Base-by-base conservation (phyloP, 2,113 vertebrate genomes). In the Odobenus rosmarus region DNA sequence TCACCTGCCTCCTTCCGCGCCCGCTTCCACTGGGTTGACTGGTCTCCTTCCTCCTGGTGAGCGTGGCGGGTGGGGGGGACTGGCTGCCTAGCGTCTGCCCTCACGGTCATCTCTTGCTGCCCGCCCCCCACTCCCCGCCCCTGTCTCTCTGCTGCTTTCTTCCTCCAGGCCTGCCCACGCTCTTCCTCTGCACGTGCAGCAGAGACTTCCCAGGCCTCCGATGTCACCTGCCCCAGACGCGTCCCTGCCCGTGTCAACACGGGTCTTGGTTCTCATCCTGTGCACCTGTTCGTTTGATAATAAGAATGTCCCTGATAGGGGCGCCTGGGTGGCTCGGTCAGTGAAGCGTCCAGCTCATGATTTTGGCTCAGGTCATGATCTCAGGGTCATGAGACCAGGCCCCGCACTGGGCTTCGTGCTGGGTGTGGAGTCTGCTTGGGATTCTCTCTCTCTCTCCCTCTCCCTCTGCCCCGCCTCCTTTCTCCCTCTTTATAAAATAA, bases 81-180 rank as follows among this genome's bases (percentile, higher is more conserved):
- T 8, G 69, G 55, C 53, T 21, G 51, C 46, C 31, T 2, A 53
- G 15, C n/a, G 14, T 16, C 19, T 0, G 36, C 19, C 33, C 57
- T 42, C 24, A 59, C 7, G 24, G 10, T 5, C 8, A 0, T 13
- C 69, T 62, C 64, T n/a, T 2, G 5, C 14, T n/a, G n/a, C n/a
- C 21, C 49, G 39, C 39, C 39, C 39, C 39, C 39, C 3, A 39
- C 39, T 39, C 39, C 39, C 39, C 4, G 39, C 51, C 28, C 15
- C 4, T 31, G 8, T 53, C 42, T 18, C n/a, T 62, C 81, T 33
- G 53, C 33, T 33, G 36, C 59, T 12, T 0, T 18, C 28, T 55
- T 61, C 21, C 83, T 46, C n/a, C 2, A 15, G 72, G 49, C n/a
- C 28, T 3, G 0, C 36, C 24, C 42, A 18, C 3, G 0, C 1